Evolutionary conservation across 2,888 invertebrate species (phyloP).

Genomic region (Gastrophysa polygoni): DNA sequence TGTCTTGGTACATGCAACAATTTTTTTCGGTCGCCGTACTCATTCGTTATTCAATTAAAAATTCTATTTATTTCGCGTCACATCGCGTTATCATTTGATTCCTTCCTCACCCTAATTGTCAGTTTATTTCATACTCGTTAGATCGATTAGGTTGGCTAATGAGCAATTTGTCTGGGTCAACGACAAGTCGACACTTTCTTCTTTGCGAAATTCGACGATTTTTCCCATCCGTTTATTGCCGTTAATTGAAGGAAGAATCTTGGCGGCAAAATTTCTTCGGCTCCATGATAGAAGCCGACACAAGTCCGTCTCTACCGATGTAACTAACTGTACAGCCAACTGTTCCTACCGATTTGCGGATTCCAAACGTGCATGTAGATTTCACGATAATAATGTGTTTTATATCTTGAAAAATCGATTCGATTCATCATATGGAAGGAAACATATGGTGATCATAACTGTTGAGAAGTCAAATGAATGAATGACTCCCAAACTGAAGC

Average conservation of each 20-base stretch:
- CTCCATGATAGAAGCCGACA: too few species aligned
- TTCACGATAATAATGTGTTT: too few species aligned
- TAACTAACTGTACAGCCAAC: too few species aligned
- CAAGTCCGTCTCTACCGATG: too few species aligned
- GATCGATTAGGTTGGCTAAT: conserved; percentile 16
- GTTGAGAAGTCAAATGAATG: too few species aligned
- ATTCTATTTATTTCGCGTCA: too few species aligned
- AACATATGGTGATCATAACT: too few species aligned
- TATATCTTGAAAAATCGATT: neutral
- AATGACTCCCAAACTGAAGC: too few species aligned
- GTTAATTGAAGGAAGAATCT: conserved; percentile 19
- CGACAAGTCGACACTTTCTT: conserved; percentile 21
- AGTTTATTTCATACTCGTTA: neutral
- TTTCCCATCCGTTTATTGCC: conserved; percentile 23
- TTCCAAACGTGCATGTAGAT: neutral
- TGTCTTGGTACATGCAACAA: conserved; percentile 27
- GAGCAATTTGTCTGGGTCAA: conserved; percentile 25
- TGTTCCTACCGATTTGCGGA: too few species aligned
- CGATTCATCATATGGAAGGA: too few species aligned
- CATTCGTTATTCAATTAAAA: too few species aligned
- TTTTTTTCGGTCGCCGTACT: conserved; percentile 2
- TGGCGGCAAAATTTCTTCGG: conserved; percentile 1
- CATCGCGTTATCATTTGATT: neutral
- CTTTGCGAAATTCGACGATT: conserved; percentile 29
- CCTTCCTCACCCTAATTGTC: conserved; percentile 13